Evolutionary conservation across 1,140 invertebrate genomes (phyloP), one percentile per base, ranked within the genome.

Genomic region (Drosophila aff.): DNA sequence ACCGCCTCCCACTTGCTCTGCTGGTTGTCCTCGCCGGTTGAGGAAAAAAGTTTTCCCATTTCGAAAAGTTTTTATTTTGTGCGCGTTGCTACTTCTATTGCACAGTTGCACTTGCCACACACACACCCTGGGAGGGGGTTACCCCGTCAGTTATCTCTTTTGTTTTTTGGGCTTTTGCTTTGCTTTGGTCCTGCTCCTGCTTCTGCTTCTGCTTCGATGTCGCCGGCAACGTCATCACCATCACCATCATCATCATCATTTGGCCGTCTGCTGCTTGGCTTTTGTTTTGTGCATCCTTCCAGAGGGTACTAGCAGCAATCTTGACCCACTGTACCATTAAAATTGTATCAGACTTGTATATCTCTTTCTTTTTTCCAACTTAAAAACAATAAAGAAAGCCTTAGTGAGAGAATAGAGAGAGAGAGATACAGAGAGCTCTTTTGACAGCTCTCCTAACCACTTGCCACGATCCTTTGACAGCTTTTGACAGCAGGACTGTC

Each of bases 11-110:
- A 15, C 11, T 52, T 43, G 59, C 38, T 43, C 60, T 36, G 28
- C 64, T 67, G 58, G n/a, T 65, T 40, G 67, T 84, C 74, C 84
- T 76, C 75, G 65, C 75, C 72, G 74, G 68, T 84, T 65, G 71
- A 79, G 49, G 62, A 90, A 89, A 90, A 90, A 90, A 90, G 85
- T 90, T 90, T 90, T 90, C 72, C 85, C 85, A 89, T 89, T 89
- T 89, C 73, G 78, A 65, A 89, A 89, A 89, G 78, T 90, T 89
- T 86, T 73, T 89, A 68, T 90, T 85, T 78, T 90, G 73, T 90
- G 81, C 64, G 23, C 8, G 55, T 18, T 76, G 73, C 55, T 60
- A 57, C 65, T 53, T 49, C 47, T 90, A 77, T 23, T 23, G 23
- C 23, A 23, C 87, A 83, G 89, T 79, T 91, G 86, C 83, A 83